Evolutionary conservation across 2,797 vertebrate genomes (phyloP).

Genomic region (Myripristis jacobus): DNA sequence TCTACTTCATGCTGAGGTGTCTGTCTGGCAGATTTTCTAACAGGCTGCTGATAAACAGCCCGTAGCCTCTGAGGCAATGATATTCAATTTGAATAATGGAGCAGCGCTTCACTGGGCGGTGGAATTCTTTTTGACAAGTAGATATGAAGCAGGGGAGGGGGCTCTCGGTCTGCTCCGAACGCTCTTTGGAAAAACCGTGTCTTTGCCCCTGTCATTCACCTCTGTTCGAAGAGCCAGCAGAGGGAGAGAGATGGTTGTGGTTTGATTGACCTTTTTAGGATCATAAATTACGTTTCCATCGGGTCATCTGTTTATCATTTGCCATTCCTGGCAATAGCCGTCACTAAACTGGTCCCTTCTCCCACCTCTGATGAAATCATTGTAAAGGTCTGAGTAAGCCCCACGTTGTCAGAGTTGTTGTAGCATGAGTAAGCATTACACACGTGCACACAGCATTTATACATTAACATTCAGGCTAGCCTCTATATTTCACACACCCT

Average conservation of each 20-base stretch:
- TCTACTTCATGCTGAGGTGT: conserved; percentile 41
- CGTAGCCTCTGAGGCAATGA: conserved; percentile 63
- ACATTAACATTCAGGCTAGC: conserved; percentile 67
- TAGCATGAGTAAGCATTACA: conserved; percentile 32
- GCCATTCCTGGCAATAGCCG: conserved; percentile 33
- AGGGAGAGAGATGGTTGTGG: conserved; percentile 30
- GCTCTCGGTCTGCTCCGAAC: conserved; percentile 33
- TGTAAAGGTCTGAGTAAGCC: conserved; percentile 6
- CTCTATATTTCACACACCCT: conserved; percentile 44
- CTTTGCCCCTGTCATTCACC: conserved; percentile 42
- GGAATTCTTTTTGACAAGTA: conserved; percentile 71
- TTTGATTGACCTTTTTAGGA: conserved; percentile 37
- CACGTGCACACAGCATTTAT: conserved; percentile 25
- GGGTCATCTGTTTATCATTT: conserved; percentile 60
- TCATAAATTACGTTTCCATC: conserved; percentile 54
- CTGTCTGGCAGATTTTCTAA: conserved; percentile 57
- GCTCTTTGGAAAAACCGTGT: conserved; percentile 52
- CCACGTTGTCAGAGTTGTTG: neutral
- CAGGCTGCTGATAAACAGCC: conserved; percentile 71
- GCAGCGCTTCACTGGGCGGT: conserved; percentile 50
- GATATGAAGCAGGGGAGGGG: conserved; percentile 54
- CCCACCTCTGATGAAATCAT: conserved; percentile 9
- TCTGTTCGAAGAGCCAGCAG: conserved; percentile 44
- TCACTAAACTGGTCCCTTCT: conserved; percentile 40
- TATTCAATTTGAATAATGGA: conserved; percentile 78